Evolutionary conservation across 2,888 invertebrate species (phyloP), one percentile per base, ranked within the genome.

Genomic region (Lamellibrachia columna): DNA sequence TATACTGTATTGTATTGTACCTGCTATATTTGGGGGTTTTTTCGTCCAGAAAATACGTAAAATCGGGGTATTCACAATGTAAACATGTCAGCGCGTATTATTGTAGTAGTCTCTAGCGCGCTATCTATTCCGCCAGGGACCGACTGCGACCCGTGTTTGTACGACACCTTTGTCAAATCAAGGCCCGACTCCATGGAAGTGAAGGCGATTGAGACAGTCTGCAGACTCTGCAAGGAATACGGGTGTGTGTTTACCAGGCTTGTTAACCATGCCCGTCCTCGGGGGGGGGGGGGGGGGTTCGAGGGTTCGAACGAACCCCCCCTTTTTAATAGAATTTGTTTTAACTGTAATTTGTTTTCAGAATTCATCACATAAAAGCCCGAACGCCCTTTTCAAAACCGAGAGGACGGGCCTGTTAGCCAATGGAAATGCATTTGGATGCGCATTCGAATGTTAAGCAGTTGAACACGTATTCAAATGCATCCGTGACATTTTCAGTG

Each of bases 181-280:
- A 90, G 95, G 90, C 94, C 95, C 7, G 94, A 93, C 52, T 60
- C 91, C 3, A 94, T 94, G 95, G 95, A 95, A 91, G 92, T 93
- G 11, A 93, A 94, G 92, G 95, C 95, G 9, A 94, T 95, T 2
- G 92, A 94, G 40, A 90, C 94, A 15, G 94, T 95, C 6, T 94
- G 94, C 91, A 94, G 93, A 53, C 92, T 95, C 53, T 94, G 94
- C 91, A 75, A 93, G 7, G 93, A 94, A 91, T 95, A 95, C 93
- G 93, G 93, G 95, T 95, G 93, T 52, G 92, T 92, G 91, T 53
- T 55, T 91, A n/a, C n/a, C 22, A n/a, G 91, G 75, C 75, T 3
- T 15, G 75, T 75, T 40, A 40, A 40, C 1, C 40, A 40, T 40
- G 40, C 40, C 40, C 40, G 40, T 40, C 40, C 40, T 40, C 40